Percentiles rank a stretch among this genome's conserved stretches.
phyloP scores from a whole-genome alignment of 2,888 invertebrate genomes.

The Galeopsomyia nigrocyanea region DNA sequence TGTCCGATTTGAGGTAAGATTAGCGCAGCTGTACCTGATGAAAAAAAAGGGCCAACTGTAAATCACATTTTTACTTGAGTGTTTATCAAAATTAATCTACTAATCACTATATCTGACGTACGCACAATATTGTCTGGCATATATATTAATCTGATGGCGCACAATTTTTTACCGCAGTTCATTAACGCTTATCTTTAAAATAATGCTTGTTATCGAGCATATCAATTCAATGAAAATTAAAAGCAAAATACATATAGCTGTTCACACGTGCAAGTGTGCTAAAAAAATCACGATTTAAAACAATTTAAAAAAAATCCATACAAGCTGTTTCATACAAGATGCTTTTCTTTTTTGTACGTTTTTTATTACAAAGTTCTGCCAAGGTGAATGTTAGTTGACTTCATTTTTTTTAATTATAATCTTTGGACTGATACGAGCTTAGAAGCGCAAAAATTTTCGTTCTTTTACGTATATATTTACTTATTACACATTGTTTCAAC shows the following conservation, averaged over 20 bases:
- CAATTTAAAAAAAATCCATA: conserved; percentile 10
- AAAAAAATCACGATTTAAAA: conserved; percentile 12
- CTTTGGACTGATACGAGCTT: conserved; percentile 37
- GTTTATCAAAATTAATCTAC: conserved; percentile 42
- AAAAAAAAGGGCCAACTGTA: conserved; percentile 10
- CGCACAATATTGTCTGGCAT: conserved; percentile 47
- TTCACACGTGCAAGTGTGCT: conserved; percentile 23
- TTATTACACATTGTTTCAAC: conserved; percentile 19
- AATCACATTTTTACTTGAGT: conserved; percentile 40
- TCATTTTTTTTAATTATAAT: conserved; percentile 15
- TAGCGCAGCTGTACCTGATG: conserved; percentile 5
- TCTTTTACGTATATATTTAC: not conserved
- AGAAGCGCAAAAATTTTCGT: conserved; percentile 14
- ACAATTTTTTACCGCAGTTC: conserved; percentile 44
- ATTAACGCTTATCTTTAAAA: conserved; percentile 36
- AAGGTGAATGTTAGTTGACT: conserved; percentile 43
- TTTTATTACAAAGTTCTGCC: conserved; percentile 35
- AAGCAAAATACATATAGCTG: conserved; percentile 3
- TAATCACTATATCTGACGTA: conserved; percentile 46
- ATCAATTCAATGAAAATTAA: conserved; percentile 20
- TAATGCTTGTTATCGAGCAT: not conserved
- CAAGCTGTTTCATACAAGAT: conserved; percentile 37
- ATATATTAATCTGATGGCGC: conserved; percentile 40
- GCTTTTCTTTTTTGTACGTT: conserved; percentile 11
- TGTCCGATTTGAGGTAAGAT: conserved; percentile 90